Base-by-base conservation (phyloP, 2,113 vertebrate species). In the Progne subis region DNA sequence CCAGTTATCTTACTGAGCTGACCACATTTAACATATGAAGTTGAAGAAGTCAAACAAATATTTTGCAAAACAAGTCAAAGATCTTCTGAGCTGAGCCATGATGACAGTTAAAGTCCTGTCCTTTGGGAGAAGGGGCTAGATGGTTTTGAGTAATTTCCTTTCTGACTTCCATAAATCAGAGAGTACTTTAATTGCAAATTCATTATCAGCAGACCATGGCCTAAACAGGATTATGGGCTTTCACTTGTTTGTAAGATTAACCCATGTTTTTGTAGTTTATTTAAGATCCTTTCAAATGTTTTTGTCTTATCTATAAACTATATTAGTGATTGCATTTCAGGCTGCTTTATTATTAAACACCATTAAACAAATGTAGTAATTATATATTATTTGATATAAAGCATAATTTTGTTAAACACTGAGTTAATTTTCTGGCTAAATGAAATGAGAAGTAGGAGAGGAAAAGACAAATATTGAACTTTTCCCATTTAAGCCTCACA, bases 91-190 rank as follows among this genome's bases (percentile, higher is more conserved):
- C 77, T 86, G 47, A 94, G 57, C 77, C 50, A 47, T 53, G n/a
- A 50, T 2, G 0, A 57, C 63, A 70, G 80, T 80, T 90, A 64
- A 90, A 87, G 9, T n/a, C 9, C 39, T 61, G 29, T 90, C 94
- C 90, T 86, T 57, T 61, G 71, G 83, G 90, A 85, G 6, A 64
- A 65, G 29, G 28, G 61, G 70, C 55, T 44, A 50, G 52, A 91
- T 46, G 37, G 26, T 87, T 97, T 85, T 92, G 56, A 92, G 61
- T 67, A 59, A 86, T 80, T 96, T 96, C 52, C 77, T 71, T 94
- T 94, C 64, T 76, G 84, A 94, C 86, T 94, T 92, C 64, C 92
- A 95, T 95, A 97, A 97, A 97, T 91, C 95, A 92, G 7, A 4
- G 3, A 34, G 52, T 61, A 79, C 63, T 94, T 97, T 97, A 94